phyloP scores from a whole-genome alignment of 2,113 vertebrate genomes.

The Melanostigma gelatinosum region DNA sequence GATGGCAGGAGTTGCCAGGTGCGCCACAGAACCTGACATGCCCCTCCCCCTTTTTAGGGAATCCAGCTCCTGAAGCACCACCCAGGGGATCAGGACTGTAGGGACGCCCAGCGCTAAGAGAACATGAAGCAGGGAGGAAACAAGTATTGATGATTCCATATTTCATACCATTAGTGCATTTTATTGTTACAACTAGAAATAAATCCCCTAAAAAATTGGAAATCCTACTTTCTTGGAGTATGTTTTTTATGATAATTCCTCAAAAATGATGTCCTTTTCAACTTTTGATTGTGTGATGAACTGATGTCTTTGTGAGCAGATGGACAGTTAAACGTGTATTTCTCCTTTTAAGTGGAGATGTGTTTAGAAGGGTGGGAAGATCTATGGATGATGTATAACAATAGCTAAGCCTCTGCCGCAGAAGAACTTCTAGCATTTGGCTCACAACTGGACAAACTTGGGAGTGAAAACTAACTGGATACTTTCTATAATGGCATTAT shows the following conservation, averaged over 20 bases:
- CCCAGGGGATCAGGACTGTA: constrained; percentile 92
- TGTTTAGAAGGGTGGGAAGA: not conserved
- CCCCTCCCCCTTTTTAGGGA: constrained; percentile 87
- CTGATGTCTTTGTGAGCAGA: not conserved
- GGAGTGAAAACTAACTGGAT: not conserved
- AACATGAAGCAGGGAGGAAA: not conserved
- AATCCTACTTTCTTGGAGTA: not conserved
- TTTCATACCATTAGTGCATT: not conserved
- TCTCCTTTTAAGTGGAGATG: not conserved
- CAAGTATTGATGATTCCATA: not conserved
- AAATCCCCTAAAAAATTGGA: not conserved
- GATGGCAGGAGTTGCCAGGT: constrained; percentile 89
- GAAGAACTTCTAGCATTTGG: not conserved
- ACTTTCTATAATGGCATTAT: not conserved
- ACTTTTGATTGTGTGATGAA: not conserved
- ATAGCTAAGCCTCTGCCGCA: not conserved
- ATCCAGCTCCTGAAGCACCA: constrained; percentile 94
- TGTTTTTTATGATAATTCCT: not conserved
- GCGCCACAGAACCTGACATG: constrained; percentile 83
- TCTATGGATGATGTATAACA: not conserved
- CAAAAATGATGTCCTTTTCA: not conserved
- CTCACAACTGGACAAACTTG: not conserved
- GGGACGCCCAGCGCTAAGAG: constrained; percentile 84
- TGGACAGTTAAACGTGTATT: not conserved
- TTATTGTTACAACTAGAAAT: not conserved